These are phyloP conservation scores for Proterorhinus semilunaris DNA, from an alignment of 2,113 vertebrate genomes.

Conservation along the genomic window DNA sequence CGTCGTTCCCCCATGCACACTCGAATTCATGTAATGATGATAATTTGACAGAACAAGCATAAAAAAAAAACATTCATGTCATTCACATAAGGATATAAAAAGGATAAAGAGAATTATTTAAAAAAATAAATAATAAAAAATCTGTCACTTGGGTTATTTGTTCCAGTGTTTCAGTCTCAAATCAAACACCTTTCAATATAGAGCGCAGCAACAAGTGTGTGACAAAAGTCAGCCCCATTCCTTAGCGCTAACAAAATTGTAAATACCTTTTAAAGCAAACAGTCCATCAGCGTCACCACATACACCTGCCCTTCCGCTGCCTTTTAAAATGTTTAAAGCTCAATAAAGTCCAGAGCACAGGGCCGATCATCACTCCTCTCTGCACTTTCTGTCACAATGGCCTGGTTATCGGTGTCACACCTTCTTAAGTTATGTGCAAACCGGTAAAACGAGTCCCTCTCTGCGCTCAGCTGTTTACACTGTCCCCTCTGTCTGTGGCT, in stretches of 20 bases:
- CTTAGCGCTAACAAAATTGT: background rate
- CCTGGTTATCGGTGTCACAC: slow-evolving; percentile 71
- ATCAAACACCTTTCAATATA: background rate
- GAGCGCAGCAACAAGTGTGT: background rate
- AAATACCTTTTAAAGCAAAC: slow-evolving; percentile 4
- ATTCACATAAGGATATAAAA: too few species aligned
- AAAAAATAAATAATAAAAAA: too few species aligned
- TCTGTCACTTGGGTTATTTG: background rate
- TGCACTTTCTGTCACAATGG: slow-evolving; percentile 55
- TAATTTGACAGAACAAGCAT: too few species aligned
- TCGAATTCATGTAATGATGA: too few species aligned
- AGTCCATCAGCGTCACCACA: slow-evolving; percentile 38
- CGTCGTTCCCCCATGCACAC: too few species aligned
- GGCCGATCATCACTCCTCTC: slow-evolving; percentile 19
- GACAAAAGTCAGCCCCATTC: background rate
- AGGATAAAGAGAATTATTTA: too few species aligned
- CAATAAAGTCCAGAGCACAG: background rate
- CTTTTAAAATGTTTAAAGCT: slow-evolving; percentile 21
- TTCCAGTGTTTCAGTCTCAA: background rate
- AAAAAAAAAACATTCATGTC: too few species aligned
- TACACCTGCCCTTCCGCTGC: slow-evolving; percentile 20
- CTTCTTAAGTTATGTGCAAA: slow-evolving; percentile 76
- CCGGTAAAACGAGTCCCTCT: slow-evolving; percentile 63
- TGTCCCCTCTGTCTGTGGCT: slow-evolving; percentile 29
- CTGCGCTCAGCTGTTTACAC: slow-evolving; percentile 63